Evolutionary conservation across 2,888 invertebrate genomes (phyloP).

Genomic region (Caenorhabditis drosophilae): DNA sequence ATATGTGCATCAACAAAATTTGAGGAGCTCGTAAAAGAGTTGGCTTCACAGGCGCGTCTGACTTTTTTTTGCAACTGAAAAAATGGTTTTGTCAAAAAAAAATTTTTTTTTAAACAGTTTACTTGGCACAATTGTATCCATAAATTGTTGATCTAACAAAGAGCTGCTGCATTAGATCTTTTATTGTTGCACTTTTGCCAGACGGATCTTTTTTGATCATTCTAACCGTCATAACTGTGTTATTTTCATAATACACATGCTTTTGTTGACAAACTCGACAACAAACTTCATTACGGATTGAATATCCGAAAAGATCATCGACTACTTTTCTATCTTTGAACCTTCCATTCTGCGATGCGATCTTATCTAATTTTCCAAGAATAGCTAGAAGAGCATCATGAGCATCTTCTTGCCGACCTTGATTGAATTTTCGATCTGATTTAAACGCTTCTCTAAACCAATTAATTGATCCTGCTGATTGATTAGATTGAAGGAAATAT

Average conservation of each 20-base stretch:
- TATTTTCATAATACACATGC: conserved; percentile 36
- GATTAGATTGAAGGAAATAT: conserved; percentile 12
- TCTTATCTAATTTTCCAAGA: conserved; percentile 27
- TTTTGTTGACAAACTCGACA: conserved; percentile 28
- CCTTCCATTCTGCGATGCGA: conserved; percentile 10
- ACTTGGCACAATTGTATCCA: conserved; percentile 27
- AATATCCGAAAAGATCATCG: conserved; percentile 33
- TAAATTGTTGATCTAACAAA: conserved; percentile 23
- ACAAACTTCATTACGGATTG: conserved; percentile 31
- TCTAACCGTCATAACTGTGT: conserved; percentile 37
- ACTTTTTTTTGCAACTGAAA: conserved; percentile 36
- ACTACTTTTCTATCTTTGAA: conserved; percentile 23
- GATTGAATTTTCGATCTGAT: conserved; percentile 27
- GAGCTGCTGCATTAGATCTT: conserved; percentile 30
- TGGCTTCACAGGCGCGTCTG: conserved; percentile 31
- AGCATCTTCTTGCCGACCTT: conserved; percentile 34
- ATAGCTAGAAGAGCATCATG: conserved; percentile 33
- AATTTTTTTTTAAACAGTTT: no score
- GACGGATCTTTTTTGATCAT: conserved; percentile 28
- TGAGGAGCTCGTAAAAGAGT: conserved; percentile 30
- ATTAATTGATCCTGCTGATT: conserved; percentile 11
- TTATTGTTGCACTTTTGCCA: conserved; percentile 20
- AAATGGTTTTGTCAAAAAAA: no score
- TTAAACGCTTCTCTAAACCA: conserved; percentile 36
- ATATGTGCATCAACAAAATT: conserved; percentile 24